Conservation (phyloP, 1,140 invertebrate species). For the Aricia agestis region DNA sequence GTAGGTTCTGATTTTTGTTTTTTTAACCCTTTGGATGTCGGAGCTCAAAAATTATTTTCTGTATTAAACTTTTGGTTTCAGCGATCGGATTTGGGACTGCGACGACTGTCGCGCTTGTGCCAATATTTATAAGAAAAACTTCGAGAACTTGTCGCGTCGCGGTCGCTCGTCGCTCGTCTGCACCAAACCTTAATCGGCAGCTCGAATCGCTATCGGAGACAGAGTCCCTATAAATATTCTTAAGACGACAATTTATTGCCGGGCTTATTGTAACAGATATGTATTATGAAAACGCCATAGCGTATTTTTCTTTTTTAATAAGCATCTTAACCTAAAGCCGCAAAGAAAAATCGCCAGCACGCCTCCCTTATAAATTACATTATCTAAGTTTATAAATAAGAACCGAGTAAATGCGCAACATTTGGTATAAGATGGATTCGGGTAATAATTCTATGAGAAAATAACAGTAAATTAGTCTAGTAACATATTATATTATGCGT, state of each 20-base stretch:
- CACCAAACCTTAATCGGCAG: neutral
- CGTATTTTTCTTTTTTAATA: constrained; percentile 30
- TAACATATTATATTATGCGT: constrained; percentile 18
- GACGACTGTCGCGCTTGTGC: too few relatives aligned
- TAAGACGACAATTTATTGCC: constrained; percentile 36
- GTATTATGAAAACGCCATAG: constrained; percentile 36
- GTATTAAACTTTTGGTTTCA: too few relatives aligned
- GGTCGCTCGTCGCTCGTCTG: neutral
- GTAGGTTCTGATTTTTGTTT: too few relatives aligned
- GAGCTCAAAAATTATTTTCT: too few relatives aligned
- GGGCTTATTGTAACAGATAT: constrained; percentile 66
- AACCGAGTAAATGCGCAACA: constrained; percentile 54
- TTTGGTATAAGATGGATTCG: constrained; percentile 43
- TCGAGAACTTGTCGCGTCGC: neutral
- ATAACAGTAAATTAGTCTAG: constrained; percentile 19
- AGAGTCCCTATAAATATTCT: constrained; percentile 32
- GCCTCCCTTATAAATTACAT: constrained; percentile 17
- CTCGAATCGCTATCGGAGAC: constrained; percentile 30
- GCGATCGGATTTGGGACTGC: too few relatives aligned
- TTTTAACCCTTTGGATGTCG: too few relatives aligned
- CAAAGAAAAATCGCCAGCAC: neutral
- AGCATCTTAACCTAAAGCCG: constrained; percentile 8
- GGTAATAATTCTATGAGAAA: constrained; percentile 3
- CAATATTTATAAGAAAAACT: neutral
- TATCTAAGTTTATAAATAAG: constrained; percentile 34